These are phyloP conservation scores for Musca vetustissima DNA, from an alignment of 1,140 invertebrate genomes.

Conservation along the genomic window DNA sequence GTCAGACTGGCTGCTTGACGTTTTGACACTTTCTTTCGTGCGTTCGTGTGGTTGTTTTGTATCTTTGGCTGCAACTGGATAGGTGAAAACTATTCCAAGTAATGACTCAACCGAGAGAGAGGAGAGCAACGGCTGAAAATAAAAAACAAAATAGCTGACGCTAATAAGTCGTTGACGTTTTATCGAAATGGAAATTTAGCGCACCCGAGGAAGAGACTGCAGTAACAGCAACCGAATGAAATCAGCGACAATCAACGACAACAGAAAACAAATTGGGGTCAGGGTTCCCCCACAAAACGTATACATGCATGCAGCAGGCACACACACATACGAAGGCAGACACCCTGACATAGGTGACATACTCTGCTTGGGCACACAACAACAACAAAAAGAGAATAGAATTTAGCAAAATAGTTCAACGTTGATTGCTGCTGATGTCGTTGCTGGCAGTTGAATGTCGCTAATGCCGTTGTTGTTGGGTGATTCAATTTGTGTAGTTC, in stretches of 20 bases:
- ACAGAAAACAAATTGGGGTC: constrained; percentile 14
- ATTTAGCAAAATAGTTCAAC: constrained; percentile 10
- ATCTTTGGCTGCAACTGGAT: background rate
- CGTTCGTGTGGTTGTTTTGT: background rate
- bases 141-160: constrained; percentile 3
- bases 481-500: no score
- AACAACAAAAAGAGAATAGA: background rate
- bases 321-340: no score
- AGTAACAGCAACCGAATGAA: background rate
- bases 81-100: constrained; percentile 15
- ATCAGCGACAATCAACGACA: background rate
- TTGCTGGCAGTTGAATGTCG: background rate
- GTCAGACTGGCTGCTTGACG: no score
- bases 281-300: constrained; percentile 18
- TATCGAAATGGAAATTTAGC: constrained; percentile 16
- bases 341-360: no score
- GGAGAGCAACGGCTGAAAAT: background rate
- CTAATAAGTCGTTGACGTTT: constrained; percentile 21
- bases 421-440: background rate
- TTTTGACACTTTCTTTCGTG: background rate
- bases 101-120: no score
- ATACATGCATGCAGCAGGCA: no score
- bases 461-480: background rate
- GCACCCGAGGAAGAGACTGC: background rate
- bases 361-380: no score